Evolutionary conservation across 2,888 invertebrate species (phyloP), one percentile per base, ranked within the genome.

Genomic region (Drosophila algonquin): DNA sequence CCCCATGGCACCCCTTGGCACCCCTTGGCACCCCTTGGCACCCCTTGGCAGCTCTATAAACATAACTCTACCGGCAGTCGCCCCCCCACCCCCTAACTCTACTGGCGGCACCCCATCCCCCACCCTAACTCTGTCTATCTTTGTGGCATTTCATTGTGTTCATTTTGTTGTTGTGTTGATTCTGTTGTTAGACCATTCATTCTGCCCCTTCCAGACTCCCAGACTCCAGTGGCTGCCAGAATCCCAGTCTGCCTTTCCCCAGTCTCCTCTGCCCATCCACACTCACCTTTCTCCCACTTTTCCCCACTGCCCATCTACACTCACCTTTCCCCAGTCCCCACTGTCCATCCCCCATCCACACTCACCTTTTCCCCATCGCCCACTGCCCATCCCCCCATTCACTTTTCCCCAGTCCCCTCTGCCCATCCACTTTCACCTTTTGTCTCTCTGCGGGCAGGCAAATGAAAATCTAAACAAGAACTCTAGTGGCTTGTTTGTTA

Each of bases 391-490:
- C 18, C 32, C 12, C 18, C 18, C n/a, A n/a, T n/a, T 18, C 18
- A 18, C 18, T 1, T 18, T 18, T 18, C 18, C 18, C 1, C 18
- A 18, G 18, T 18, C 32, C 12, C 18, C 18, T n/a, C 14, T 55
- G 6, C 46, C 52, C 21, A 47, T 54, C 65, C 30, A 21, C 32
- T 53, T 47, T 50, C 70, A 75, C 62, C 65, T 80, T 63, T 78
- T 61, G 51, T 74, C 56, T 21, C 21, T 68, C 60, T 57, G 67
- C 65, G 55, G n/a, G 53, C 44, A 52, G 40, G 61, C 32, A 75
- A 80, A 75, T 70, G 63, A 67, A 63, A 60, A 75, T 62, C 72
- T 57, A 63, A 79, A 74, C 60, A 74, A 46, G 47, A 50, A 46
- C 40, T 48, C 52, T 60, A 48, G 53, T 65, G 32, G 44, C 57